These are phyloP conservation scores for Drosophila neonasuta DNA, from an alignment of 2,888 invertebrate genomes.

Conservation along the genomic window DNA sequence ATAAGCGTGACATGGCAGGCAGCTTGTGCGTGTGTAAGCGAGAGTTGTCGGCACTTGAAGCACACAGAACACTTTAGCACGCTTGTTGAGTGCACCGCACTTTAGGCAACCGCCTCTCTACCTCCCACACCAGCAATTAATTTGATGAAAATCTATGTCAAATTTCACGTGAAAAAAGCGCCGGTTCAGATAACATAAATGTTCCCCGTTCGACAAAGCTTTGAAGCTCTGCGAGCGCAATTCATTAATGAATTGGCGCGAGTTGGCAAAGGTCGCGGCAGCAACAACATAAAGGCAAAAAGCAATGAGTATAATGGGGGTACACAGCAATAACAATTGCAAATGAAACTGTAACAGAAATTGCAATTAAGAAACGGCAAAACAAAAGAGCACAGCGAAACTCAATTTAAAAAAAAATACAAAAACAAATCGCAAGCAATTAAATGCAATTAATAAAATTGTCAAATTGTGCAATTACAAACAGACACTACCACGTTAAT, in stretches of 20 bases:
- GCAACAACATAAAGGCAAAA: conserved; percentile 7
- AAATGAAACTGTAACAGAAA: conserved; percentile 71
- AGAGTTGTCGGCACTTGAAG: conserved; percentile 59
- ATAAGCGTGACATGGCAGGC: conserved; percentile 50
- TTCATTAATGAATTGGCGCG: conserved; percentile 50
- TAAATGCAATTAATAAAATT: conserved; percentile 72
- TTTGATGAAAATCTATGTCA: conserved; percentile 74
- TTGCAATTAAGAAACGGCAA: conserved; percentile 63
- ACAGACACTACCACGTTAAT: neutral
- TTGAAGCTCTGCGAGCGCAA: conserved; percentile 22
- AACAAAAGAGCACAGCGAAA: conserved; percentile 44
- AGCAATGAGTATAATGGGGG: conserved; percentile 12
- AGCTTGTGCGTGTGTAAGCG: conserved; percentile 31
- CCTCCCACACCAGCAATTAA: conserved; percentile 59
- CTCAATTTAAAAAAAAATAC: conserved; percentile 45
- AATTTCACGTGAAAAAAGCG: conserved; percentile 49
- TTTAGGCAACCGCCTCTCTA: conserved; percentile 36
- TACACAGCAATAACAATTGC: conserved; percentile 30
- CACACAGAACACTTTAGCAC: conserved; percentile 67
- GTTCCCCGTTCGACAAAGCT: conserved; percentile 27
- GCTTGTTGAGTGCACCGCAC: conserved; percentile 60
- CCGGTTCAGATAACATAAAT: conserved; percentile 31
- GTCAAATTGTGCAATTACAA: conserved; percentile 66
- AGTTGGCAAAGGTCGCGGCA: conserved; percentile 46
- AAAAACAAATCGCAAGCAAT: conserved; percentile 53